phyloP scores from a whole-genome alignment of 2,888 invertebrate species.

The Gasteruption jaculator region DNA sequence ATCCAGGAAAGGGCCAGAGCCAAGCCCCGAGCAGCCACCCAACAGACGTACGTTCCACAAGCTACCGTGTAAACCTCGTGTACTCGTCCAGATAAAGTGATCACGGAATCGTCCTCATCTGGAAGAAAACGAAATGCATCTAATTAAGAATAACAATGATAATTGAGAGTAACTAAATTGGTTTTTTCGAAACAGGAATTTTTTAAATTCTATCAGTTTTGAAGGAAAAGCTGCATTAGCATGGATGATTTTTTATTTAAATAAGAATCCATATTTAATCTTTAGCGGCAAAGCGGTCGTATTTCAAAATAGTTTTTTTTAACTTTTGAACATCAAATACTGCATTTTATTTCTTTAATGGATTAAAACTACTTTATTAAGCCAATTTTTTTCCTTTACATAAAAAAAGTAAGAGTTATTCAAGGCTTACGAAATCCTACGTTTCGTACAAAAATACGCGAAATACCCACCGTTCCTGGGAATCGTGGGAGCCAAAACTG shows the following conservation, averaged over 20 bases:
- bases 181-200: too few species aligned
- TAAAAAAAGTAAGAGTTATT: neutral
- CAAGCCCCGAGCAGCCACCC: conserved; percentile 82
- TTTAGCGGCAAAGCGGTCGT: too few species aligned
- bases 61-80: conserved; percentile 97
- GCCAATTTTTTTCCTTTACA: neutral
- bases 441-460: neutral
- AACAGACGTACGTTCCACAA: conserved; percentile 90
- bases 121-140: conserved; percentile 9
- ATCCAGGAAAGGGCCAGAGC: conserved; percentile 82
- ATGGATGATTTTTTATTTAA: conserved; percentile 3
- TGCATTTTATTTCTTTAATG: too few species aligned
- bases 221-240: neutral
- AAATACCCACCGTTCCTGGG: conserved; percentile 35
- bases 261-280: too few species aligned
- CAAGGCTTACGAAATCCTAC: neutral
- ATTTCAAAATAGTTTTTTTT: too few species aligned
- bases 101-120: conserved; percentile 36
- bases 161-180: too few species aligned
- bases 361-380: too few species aligned
- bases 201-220: too few species aligned
- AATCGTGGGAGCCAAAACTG: conserved; percentile 39
- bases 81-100: conserved; percentile 60
- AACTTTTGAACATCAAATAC: too few species aligned
- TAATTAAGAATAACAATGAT: conserved; percentile 9